A percentile compares a stretch with the other conserved stretches of the same genome.
Conservation (phyloP, 1,140 invertebrate species). For the honey bee (Apis mellifera) region Amel_HAv3.1 CM009941.2:275001-275500, state of each 20-base stretch:
- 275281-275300: slow-evolving; percentile 43
- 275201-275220: slow-evolving; percentile 41
- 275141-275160: slow-evolving; percentile 53
- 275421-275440: too few relatives aligned
- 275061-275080: slow-evolving; percentile 53
- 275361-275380: too few relatives aligned
- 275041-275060: slow-evolving; percentile 30
- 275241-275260: slow-evolving; percentile 52
- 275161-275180: slow-evolving; percentile 64
- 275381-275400: too few relatives aligned
- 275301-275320: not conserved
- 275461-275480: too few relatives aligned
- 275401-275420: too few relatives aligned
- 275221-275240: slow-evolving; percentile 49
- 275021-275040: slow-evolving; percentile 1
- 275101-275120: slow-evolving; percentile 51
- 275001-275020: not conserved
- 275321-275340: too few relatives aligned
- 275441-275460: too few relatives aligned
- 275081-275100: slow-evolving; percentile 38
- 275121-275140: slow-evolving; percentile 49
- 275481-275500: too few relatives aligned
- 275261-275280: slow-evolving; percentile 63
- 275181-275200: slow-evolving; percentile 53
- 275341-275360: not conserved